These are phyloP conservation scores for Bedellia somnulentella DNA, from an alignment of 2,888 invertebrate species.

Conservation along the genomic window DNA sequence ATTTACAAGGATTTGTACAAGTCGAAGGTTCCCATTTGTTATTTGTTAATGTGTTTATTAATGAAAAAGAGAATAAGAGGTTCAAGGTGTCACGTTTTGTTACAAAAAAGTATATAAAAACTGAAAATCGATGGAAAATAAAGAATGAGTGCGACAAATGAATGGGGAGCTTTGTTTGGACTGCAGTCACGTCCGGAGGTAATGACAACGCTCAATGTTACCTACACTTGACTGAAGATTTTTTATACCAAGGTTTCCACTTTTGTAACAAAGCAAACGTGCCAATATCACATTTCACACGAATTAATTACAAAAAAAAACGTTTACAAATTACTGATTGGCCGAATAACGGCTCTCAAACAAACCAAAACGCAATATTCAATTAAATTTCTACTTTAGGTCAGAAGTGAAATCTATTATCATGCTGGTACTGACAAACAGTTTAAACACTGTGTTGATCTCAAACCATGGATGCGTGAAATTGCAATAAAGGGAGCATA, in stretches of 20 bases:
- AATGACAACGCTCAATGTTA: constrained; percentile 51
- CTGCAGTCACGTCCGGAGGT: constrained; percentile 42
- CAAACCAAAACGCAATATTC: no score
- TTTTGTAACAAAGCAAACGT: constrained; percentile 43
- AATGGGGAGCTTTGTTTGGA: constrained; percentile 29
- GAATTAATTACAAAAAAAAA: constrained; percentile 37
- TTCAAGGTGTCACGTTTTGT: constrained; percentile 34
- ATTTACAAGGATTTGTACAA: no score
- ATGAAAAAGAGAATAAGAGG: no score
- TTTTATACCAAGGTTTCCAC: constrained; percentile 43
- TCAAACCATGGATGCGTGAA: constrained; percentile 53
- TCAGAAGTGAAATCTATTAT: constrained; percentile 49
- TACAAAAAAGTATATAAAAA: constrained; percentile 24
- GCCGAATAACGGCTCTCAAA: no score
- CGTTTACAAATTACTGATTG: no score
- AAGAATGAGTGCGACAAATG: constrained; percentile 40
- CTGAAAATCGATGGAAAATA: constrained; percentile 28
- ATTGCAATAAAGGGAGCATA: constrained; percentile 41
- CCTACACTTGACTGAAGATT: constrained; percentile 31
- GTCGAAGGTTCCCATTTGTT: no score
- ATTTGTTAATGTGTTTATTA: no score
- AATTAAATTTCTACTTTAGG: constrained; percentile 37
- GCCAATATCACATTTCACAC: constrained; percentile 37
- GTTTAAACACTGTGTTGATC: constrained; percentile 17
- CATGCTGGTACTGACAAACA: constrained; percentile 14